Evolutionary conservation across 2,797 vertebrate species (phyloP).

Genomic region (Moxostoma hubbsi): DNA sequence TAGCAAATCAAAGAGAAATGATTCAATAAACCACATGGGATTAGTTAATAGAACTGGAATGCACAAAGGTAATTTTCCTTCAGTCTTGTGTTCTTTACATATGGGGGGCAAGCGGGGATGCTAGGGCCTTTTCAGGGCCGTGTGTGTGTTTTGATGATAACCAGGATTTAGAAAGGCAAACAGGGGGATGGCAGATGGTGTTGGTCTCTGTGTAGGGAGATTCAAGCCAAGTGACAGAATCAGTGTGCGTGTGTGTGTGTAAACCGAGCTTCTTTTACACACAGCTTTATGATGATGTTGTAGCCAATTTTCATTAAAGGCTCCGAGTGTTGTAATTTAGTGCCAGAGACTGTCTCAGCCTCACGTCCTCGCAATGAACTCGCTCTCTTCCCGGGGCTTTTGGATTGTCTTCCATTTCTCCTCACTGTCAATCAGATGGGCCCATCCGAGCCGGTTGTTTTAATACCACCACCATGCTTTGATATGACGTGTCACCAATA

Average conservation of each 20-base stretch:
- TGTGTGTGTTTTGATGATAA: conserved; percentile 75
- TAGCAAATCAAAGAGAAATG: conserved; percentile 32
- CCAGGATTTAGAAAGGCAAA: conserved; percentile 77
- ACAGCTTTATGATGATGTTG: conserved; percentile 57
- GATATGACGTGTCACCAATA: conserved; percentile 60
- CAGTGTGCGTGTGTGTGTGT: conserved; percentile 29
- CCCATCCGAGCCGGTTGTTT: conserved; percentile 48
- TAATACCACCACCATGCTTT: conserved; percentile 58
- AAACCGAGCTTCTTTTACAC: conserved; percentile 35
- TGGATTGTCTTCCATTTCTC: conserved; percentile 49
- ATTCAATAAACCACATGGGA: conserved; percentile 18
- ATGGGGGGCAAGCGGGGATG: conserved; percentile 36
- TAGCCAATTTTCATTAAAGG: conserved; percentile 62
- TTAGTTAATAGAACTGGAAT: conserved; percentile 26
- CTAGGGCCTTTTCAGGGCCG: conserved; percentile 68
- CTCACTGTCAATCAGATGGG: conserved; percentile 53
- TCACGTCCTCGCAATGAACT: conserved; percentile 43
- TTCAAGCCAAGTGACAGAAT: conserved; percentile 60
- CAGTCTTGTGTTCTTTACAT: conserved; percentile 53
- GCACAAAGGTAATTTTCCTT: conserved; percentile 46
- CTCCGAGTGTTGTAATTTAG: conserved; percentile 55
- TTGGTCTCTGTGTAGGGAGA: conserved; percentile 61
- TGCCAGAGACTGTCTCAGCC: conserved; percentile 22
- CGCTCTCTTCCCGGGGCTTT: conserved; percentile 45
- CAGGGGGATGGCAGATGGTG: conserved; percentile 77